phyloP scores from a whole-genome alignment of 2,888 invertebrate genomes.

The Ethmia dodecea region DNA sequence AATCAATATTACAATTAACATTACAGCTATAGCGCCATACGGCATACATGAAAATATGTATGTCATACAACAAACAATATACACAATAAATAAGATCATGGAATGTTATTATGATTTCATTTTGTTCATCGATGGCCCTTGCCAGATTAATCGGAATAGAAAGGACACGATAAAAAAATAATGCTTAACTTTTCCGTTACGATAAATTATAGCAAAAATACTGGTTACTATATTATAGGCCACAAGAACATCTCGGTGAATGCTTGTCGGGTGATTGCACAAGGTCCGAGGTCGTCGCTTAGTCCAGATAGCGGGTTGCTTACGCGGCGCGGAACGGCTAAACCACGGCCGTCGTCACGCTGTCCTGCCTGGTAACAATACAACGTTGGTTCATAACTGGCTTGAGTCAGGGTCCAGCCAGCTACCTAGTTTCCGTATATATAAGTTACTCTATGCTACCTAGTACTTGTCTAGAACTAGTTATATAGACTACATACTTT shows the following conservation, averaged over 20 bases:
- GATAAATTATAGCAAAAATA: constrained; percentile 77
- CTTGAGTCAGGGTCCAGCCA: no score
- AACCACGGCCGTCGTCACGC: no score
- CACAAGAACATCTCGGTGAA: constrained; percentile 38
- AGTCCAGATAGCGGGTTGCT: no score
- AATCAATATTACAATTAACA: constrained; percentile 55
- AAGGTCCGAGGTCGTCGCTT: no score
- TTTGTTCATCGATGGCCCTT: constrained; percentile 38
- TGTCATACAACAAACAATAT: constrained; percentile 62
- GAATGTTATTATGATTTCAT: constrained; percentile 70
- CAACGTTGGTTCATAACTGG: no score
- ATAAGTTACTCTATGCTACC: no score
- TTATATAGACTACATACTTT: no score
- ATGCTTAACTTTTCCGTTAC: constrained; percentile 53
- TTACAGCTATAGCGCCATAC: constrained; percentile 51
- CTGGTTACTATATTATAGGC: constrained; percentile 60
- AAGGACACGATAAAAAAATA: constrained; percentile 60
- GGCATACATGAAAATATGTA: constrained; percentile 74
- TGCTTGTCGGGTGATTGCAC: constrained; percentile 17
- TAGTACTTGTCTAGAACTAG: no score
- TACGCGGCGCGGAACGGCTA: no score
- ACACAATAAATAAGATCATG: constrained; percentile 77
- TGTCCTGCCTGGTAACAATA: no score
- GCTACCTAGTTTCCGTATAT: no score
- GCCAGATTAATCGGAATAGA: constrained; percentile 44